phyloP scores from a whole-genome alignment of 2,113 vertebrate species.

The Steatornis caripensis region DNA sequence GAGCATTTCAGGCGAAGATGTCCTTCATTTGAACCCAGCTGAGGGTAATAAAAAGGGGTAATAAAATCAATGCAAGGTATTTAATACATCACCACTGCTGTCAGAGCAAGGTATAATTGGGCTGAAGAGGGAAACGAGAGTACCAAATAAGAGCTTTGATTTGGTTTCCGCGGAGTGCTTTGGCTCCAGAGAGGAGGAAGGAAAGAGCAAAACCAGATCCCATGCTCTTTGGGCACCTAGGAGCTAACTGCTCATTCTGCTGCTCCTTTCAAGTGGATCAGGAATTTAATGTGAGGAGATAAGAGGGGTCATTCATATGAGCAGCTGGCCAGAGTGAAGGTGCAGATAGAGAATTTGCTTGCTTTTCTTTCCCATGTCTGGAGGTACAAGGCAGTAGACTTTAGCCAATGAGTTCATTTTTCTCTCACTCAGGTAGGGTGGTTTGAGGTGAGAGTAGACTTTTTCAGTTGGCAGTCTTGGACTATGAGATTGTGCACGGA shows the following conservation, averaged over 20 bases:
- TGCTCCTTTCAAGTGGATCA: not conserved
- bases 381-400: not conserved
- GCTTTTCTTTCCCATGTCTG: not conserved
- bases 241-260: not conserved
- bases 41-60: not conserved
- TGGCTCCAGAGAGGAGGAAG: not conserved
- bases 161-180: not conserved
- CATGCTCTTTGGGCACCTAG: fast-evolving
- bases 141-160: not conserved
- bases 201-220: not conserved
- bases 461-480: not conserved
- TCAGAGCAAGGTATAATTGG: not conserved
- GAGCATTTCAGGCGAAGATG: not conserved
- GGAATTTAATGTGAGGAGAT: not conserved
- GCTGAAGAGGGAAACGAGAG: not conserved
- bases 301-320: not conserved
- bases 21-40: not conserved
- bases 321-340: not conserved
- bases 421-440: not conserved
- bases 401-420: not conserved
- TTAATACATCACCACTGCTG: not conserved
- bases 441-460: not conserved
- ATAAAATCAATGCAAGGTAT: not conserved
- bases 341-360: not conserved
- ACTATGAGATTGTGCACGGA: not conserved